phyloP scores from a whole-genome alignment of 2,888 invertebrate genomes.

The Acleris cristana region DNA sequence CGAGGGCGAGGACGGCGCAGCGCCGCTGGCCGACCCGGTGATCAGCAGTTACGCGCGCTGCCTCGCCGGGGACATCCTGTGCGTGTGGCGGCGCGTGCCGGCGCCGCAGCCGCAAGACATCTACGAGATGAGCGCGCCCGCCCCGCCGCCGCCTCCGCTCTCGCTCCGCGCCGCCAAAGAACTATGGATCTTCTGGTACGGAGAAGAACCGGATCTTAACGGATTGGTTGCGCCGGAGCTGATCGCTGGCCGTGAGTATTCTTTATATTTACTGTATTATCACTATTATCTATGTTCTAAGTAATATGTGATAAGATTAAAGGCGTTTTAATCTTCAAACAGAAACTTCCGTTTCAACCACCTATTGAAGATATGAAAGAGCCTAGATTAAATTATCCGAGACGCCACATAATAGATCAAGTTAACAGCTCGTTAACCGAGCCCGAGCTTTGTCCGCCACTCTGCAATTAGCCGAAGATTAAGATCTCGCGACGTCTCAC shows the following conservation, averaged over 20 bases:
- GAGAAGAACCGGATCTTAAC: slow-evolving; percentile 96
- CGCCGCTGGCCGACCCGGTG: slow-evolving; percentile 95
- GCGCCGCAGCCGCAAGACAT: slow-evolving; percentile 77
- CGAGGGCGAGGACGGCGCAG: slow-evolving; percentile 74
- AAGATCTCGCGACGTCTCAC: slow-evolving; percentile 59
- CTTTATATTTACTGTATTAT: slow-evolving; percentile 11
- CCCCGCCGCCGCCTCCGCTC: slow-evolving; percentile 88
- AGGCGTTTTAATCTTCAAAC: not conserved
- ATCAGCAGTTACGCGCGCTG: slow-evolving; percentile 95
- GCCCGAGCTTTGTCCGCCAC: slow-evolving; percentile 56
- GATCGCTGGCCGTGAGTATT: slow-evolving; percentile 91
- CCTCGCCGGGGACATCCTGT: slow-evolving; percentile 96
- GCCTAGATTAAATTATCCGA: slow-evolving; percentile 26
- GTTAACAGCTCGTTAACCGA: slow-evolving; percentile 72
- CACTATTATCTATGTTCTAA: not conserved
- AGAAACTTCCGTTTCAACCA: slow-evolving; percentile 13
- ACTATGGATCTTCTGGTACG: slow-evolving; percentile 99
- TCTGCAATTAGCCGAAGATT: slow-evolving; percentile 71
- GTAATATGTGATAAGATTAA: not conserved
- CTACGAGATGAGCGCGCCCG: slow-evolving; percentile 81
- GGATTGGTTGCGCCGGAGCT: slow-evolving; percentile 93
- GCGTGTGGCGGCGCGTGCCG: slow-evolving; percentile 97
- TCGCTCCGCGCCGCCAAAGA: slow-evolving; percentile 96
- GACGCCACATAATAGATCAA: slow-evolving; percentile 58
- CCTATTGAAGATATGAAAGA: slow-evolving; percentile 11